Percentiles rank a stretch among this genome's conserved stretches.
Conservation (phyloP, 2,113 vertebrate genomes). For the Pituophis catenifer region DNA sequence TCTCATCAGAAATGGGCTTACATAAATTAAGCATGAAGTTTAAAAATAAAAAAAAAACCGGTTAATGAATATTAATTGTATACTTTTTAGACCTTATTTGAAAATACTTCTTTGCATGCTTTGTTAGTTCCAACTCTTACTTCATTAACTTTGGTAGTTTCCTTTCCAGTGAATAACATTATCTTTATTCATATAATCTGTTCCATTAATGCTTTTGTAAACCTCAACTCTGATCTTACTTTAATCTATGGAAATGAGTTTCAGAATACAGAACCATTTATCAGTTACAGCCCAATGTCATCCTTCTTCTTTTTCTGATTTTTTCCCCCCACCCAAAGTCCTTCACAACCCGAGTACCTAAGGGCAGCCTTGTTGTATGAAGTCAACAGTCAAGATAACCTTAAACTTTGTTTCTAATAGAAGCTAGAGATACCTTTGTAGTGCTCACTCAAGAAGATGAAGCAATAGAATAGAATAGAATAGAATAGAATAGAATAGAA, state of each 20-base stretch:
- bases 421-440: not conserved
- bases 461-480: too few species aligned
- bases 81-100: constrained; percentile 6
- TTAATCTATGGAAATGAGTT: constrained; percentile 47
- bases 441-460: not conserved
- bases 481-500: too few species aligned
- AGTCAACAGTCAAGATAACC: not conserved
- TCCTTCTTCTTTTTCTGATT: constrained; percentile 12
- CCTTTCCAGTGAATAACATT: constrained; percentile 10
- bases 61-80: constrained; percentile 44
- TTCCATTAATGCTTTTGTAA: constrained; percentile 44
- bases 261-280: constrained; percentile 30
- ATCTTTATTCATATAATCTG: constrained; percentile 41
- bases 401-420: not conserved
- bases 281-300: constrained; percentile 38
- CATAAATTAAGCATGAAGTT: constrained; percentile 22
- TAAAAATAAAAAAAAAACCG: not conserved
- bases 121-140: constrained; percentile 19
- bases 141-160: constrained; percentile 36
- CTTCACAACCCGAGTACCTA: constrained; percentile 6
- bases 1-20: constrained; percentile 26
- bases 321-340: not conserved
- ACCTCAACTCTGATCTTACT: constrained; percentile 18
- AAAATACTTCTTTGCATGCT: constrained; percentile 33
- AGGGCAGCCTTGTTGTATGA: not conserved